Evolutionary conservation across 1,140 invertebrate genomes (phyloP), one percentile per base, ranked within the genome.

Genomic region (Uloborus diversus): DNA sequence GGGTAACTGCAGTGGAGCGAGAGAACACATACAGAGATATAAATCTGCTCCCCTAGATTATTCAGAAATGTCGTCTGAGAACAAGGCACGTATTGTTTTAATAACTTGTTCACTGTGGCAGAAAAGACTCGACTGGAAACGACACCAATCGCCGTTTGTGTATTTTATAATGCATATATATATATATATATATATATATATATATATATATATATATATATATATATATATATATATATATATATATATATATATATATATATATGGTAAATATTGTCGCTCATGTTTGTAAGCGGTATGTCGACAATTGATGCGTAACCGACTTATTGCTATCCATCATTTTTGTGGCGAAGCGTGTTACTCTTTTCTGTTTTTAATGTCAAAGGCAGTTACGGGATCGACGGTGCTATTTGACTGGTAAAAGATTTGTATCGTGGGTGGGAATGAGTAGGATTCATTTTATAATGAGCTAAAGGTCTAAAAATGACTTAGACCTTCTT

Each of bases 61-160:
- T 78, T 78, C 73, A 57, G 47, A 57, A 78, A 78, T 78, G 73
- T 65, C 73, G 73, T 42, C 61, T 20, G 23, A 20, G 30, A n/a
- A 53, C 49, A 53, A 9, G n/a, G 61, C 73, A 66, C 73, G 73
- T 78, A 78, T 78, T 78, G 73, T 78, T 78, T 78, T 78, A 78
- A 78, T 78, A 78, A 78, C 73, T 78, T 78, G 73, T 27, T 65
- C 73, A 66, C 49, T 66, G 47, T 64, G 61, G 61, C 73, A 78
- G 73, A 78, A 78, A 78, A 78, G 73, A 78, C 66, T 64, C 47
- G 27, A 56, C 73, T 78, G 73, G 49, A 78, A 53, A 78, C 73
- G 73, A 78, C 73, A 75, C 69, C 69, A 33, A 73, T 70, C 51
- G 65, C 13, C 9, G n/a, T n/a, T n/a, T n/a, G n/a, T n/a, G n/a